A percentile compares a stretch with the other conserved stretches of the same genome.
Conservation (phyloP, 2,113 vertebrate genomes). For the Myiozetetes cayanensis region DNA sequence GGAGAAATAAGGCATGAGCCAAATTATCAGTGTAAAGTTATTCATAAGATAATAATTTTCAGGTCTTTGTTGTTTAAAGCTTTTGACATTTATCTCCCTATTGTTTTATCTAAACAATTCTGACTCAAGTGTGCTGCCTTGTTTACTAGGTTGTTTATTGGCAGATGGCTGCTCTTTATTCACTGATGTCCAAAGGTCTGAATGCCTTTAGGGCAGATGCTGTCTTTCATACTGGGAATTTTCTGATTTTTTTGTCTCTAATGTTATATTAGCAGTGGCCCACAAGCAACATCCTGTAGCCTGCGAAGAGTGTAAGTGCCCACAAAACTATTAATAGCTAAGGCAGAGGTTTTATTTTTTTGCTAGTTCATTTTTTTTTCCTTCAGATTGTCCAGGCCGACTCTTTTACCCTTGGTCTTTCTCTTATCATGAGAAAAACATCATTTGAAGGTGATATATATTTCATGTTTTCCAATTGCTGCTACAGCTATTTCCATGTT, state of each 20-base stretch:
- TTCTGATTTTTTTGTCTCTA: background rate
- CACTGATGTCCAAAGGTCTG: background rate
- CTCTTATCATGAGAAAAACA: background rate
- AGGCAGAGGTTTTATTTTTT: background rate
- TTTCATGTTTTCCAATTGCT: background rate
- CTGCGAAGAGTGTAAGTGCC: background rate
- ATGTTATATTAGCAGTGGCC: background rate
- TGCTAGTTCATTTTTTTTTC: background rate
- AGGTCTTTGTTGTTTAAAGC: background rate
- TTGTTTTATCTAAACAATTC: background rate
- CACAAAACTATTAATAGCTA: background rate
- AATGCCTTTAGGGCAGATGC: background rate
- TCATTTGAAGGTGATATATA: background rate
- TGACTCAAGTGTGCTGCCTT: background rate
- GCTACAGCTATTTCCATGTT: background rate
- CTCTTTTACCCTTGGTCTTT: background rate
- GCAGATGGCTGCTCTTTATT: background rate
- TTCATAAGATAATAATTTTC: background rate
- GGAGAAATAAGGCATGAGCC: background rate
- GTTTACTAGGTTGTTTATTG: background rate
- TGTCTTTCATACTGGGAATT: background rate
- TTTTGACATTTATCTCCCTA: background rate
- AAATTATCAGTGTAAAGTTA: background rate
- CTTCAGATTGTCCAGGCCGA: background rate
- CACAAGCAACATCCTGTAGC: background rate